Percentiles rank a stretch among this genome's conserved stretches.
These are phyloP conservation scores for Bovichtus diacanthus DNA, from an alignment of 2,797 vertebrate species.

Conservation along the genomic window DNA sequence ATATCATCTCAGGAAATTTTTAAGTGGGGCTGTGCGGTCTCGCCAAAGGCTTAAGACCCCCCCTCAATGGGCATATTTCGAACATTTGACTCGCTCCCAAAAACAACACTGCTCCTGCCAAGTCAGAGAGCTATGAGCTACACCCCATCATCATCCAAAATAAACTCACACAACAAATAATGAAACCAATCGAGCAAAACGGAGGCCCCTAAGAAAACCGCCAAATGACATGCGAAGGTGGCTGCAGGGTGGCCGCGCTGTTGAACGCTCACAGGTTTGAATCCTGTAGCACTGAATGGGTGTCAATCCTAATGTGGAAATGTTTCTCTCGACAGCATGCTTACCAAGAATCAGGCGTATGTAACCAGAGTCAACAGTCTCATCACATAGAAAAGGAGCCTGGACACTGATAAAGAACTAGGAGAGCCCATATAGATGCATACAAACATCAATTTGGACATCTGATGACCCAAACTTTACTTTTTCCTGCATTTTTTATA, in stretches of 20 bases:
- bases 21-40: conserved; percentile 58
- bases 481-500: too few species aligned
- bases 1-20: conserved; percentile 57
- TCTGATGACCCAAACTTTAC: neutral
- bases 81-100: conserved; percentile 75
- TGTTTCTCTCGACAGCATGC: neutral
- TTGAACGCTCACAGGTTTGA: conserved; percentile 24
- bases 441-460: neutral
- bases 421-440: neutral
- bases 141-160: conserved; percentile 69
- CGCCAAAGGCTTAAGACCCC: conserved; percentile 56
- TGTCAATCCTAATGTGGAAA: conserved; percentile 10
- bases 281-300: neutral
- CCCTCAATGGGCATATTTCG: conserved; percentile 62
- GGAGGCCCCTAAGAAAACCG: conserved; percentile 33
- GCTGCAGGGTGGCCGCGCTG: conserved; percentile 54
- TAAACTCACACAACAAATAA: conserved; percentile 73
- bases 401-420: neutral
- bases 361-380: neutral
- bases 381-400: neutral
- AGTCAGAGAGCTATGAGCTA: conserved; percentile 61
- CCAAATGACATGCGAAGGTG: conserved; percentile 34
- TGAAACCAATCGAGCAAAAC: conserved; percentile 54
- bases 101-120: conserved; percentile 74
- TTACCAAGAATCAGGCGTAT: conserved; percentile 2